Base-by-base conservation (phyloP, 1,140 invertebrate genomes). In the Lepidurus apus region DNA sequence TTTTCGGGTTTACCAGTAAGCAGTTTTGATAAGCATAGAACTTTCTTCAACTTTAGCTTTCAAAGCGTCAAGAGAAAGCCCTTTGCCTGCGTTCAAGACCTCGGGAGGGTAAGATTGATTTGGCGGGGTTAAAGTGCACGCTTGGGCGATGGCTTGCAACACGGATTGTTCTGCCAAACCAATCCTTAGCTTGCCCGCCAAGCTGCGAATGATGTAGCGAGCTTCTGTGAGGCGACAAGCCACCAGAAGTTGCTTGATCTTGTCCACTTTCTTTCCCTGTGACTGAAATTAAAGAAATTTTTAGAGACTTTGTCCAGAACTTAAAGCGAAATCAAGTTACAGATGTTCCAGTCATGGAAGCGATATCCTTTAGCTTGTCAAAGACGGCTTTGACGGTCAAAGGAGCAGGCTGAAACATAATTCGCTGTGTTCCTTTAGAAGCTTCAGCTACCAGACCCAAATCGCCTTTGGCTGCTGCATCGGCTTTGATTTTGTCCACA, bases 161-260 rank as follows among this genome's bases (percentile, higher is more conserved):
- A 98, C 91, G 13, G 96, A 98, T 86, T 98, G 96, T 84, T 99
- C 98, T 1, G 97, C 98, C 76, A 99, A 87, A 5, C 97, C 97
- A 81, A 99, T 97, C 53, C 98, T 89, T 74, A 99, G 86, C 86
- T 99, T 99, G 11, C 98, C 98, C 80, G 93, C 90, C 1, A 99
- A 85, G 0, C 94, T 96, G 82, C 98, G 89, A 74, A 98, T 95
- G 0, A 99, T 87, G 86, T 93, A 99, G 75, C 95, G 89, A 0
- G 97, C 94, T 87, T 99, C 98, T 0, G 91, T 93, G 79, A 92
- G 88, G 77, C 93, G 89, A 85, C 97, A 99, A 0, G 96, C 95
- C 0, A 98, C 94, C 84, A 99, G 94, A 83, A 99, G 87, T 0
- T 90, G 88, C 82, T 97, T 93, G 81, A 99, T 97, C 84, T 93